phyloP scores from a whole-genome alignment of 1,140 invertebrate species.

The Zaprionus taronus region DNA sequence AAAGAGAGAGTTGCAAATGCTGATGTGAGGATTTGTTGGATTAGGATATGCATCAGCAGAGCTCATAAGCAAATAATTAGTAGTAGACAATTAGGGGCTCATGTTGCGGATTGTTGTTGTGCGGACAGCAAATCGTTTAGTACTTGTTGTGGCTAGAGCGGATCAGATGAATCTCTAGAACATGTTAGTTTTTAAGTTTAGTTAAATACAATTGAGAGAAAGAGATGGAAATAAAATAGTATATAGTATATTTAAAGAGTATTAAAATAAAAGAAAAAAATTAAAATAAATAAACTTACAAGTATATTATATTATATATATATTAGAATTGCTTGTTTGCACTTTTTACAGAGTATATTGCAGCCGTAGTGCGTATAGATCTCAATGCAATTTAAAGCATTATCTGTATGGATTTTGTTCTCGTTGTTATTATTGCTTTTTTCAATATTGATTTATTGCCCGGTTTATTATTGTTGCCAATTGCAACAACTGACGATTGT shows the following conservation, averaged over 20 bases:
- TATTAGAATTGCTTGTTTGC: too few relatives aligned
- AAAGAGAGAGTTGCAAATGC: conserved; percentile 3
- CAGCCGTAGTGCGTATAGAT: neutral
- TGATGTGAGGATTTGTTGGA: neutral
- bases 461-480: conserved; percentile 56
- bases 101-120: neutral
- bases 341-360: neutral
- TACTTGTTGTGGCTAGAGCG: neutral
- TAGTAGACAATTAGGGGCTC: conserved; percentile 37
- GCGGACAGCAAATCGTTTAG: conserved; percentile 10
- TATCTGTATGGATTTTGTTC: neutral
- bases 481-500: conserved; percentile 40
- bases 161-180: neutral
- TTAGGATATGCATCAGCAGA: conserved; percentile 38
- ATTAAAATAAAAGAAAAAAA: neutral
- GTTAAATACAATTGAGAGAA: neutral
- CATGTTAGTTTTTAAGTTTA: neutral
- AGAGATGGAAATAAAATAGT: too few relatives aligned
- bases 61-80: conserved; percentile 44
- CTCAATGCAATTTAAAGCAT: neutral
- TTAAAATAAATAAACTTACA: too few relatives aligned
- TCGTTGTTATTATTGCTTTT: conserved; percentile 17
- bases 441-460: conserved; percentile 71
- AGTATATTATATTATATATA: too few relatives aligned
- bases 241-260: neutral